phyloP scores from a whole-genome alignment of 2,797 vertebrate genomes.

The Sandelia bainsii region DNA sequence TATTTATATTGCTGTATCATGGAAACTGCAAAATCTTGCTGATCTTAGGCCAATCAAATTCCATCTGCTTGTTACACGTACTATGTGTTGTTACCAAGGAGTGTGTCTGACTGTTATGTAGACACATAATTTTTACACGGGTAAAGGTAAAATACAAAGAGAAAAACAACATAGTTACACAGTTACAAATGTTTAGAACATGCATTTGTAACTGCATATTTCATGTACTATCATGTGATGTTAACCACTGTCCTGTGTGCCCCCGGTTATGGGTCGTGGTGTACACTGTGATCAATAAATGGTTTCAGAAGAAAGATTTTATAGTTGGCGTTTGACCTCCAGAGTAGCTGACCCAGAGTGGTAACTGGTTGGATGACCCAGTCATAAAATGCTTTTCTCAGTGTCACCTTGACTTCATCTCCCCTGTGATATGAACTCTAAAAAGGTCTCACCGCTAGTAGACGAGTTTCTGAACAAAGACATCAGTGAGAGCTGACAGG shows the following conservation, averaged over 20 bases:
- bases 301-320: constrained; percentile 3
- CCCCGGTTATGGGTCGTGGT: background rate
- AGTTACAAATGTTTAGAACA: too few species aligned
- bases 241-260: background rate
- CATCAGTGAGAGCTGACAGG: too few species aligned
- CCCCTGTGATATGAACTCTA: background rate
- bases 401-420: constrained; percentile 35
- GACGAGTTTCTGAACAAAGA: background rate
- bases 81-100: too few species aligned
- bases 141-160: too few species aligned
- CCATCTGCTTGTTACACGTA: background rate
- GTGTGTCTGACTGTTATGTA: background rate
- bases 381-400: constrained; percentile 9
- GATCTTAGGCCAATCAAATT: background rate
- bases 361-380: constrained; percentile 6
- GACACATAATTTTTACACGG: too few species aligned
- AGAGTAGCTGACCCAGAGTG: constrained; percentile 6
- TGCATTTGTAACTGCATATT: too few species aligned
- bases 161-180: too few species aligned
- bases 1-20: too few species aligned
- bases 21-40: too few species aligned
- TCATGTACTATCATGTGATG: too few species aligned
- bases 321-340: background rate
- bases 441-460: constrained; percentile 7
- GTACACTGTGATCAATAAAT: background rate